Evolutionary conservation across 2,888 invertebrate genomes (phyloP), one percentile per base, ranked within the genome.

Genomic region (Macaria liturata): DNA sequence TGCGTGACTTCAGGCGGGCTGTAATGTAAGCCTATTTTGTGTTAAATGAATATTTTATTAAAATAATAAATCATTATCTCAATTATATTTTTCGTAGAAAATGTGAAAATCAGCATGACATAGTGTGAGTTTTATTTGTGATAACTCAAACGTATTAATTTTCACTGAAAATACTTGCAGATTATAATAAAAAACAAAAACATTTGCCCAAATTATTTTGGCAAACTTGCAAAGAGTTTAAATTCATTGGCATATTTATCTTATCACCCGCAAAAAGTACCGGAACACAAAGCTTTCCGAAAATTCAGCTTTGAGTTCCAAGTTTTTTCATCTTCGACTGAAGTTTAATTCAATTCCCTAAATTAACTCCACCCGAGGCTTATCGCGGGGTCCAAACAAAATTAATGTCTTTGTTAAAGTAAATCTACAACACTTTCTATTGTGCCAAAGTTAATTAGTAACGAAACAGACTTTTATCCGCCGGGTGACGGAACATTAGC

Each of bases 401-500:
- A 62, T 67, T 57, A 67, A 64, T 65, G 66, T 65, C 64, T 67
- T 68, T 69, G 66, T 70, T 68, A 62, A 65, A 70, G 63, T 68
- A 70, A 74, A 71, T 70, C 66, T 54, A 71, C 69, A 74, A 74
- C 64, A 71, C 57, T 71, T 69, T 71, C 72, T 74, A 72, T 78
- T 75, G 72, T 76, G 79, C 40, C 56, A 57, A 66, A 81, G 74
- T 81, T 78, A 77, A 80, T 82, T 80, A 81, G 73, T 72, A 69
- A 60, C 66, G 71, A 76, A 83, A 80, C 75, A 76, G 78, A 75
- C 70, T 81, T 74, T 78, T 70, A 74, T 85, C 86, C 85, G 81
- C 58, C 51, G 84, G 81, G 87, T 84, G 81, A 81, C 80, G 78
- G 84, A 70, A 78, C 76, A 88, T 88, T 88, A 84, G 78, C 87